These are phyloP conservation scores for Machimus rusticus DNA, from an alignment of 2,888 invertebrate species.

Conservation along the genomic window DNA sequence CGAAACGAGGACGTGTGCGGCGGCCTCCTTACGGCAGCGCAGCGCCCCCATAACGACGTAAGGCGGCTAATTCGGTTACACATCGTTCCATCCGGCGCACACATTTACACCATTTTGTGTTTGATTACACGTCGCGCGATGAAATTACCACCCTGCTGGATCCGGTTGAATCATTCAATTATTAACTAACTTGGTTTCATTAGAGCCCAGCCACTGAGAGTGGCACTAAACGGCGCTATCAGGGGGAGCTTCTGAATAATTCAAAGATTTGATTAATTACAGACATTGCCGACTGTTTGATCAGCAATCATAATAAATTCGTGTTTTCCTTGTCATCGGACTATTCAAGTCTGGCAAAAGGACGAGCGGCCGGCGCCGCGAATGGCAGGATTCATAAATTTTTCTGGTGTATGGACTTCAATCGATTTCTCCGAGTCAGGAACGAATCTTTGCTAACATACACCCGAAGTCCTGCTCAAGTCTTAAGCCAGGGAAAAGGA, in stretches of 20 bases:
- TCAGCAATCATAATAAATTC: conserved; percentile 41
- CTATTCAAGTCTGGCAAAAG: background rate
- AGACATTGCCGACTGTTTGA: conserved; percentile 42
- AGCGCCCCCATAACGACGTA: background rate
- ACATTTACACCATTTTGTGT: background rate
- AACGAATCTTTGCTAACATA: background rate
- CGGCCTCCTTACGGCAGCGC: background rate
- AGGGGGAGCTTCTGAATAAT: conserved; percentile 43
- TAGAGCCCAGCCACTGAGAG: conserved; percentile 1
- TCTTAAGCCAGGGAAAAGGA: background rate
- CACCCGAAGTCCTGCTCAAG: background rate
- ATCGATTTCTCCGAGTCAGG: background rate
- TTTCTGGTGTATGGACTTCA: background rate
- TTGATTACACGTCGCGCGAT: conserved; percentile 20
- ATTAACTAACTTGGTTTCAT: conserved; percentile 17
- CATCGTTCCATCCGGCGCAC: background rate
- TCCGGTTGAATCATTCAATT: conserved; percentile 6
- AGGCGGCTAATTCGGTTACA: conserved; percentile 4
- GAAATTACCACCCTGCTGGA: conserved; percentile 16
- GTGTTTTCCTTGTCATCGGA: conserved; percentile 13
- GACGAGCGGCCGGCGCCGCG: background rate
- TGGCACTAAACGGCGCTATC: background rate
- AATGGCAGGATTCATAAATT: conserved; percentile 13
- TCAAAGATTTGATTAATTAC: conserved; percentile 47
- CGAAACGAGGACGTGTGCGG: background rate